Percentiles rank a stretch among this genome's conserved stretches.
Evolutionary conservation across 2,113 vertebrate genomes (phyloP).

Genomic region (Trogon surrucura): DNA sequence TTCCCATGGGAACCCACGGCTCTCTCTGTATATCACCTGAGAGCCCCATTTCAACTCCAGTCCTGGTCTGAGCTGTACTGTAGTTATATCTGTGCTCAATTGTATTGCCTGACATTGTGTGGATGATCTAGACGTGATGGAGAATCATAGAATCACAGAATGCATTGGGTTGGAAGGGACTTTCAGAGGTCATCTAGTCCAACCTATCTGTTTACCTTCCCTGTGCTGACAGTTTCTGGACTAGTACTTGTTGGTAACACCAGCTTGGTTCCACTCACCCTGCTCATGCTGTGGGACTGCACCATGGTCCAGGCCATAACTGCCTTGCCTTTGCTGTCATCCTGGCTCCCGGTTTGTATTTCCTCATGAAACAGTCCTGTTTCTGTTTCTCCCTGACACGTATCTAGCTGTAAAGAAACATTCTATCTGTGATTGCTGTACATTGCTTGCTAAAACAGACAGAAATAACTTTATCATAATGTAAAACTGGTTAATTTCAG

Average conservation of each 20-base stretch:
- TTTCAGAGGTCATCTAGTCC: too few relatives aligned
- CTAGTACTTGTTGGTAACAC: background rate
- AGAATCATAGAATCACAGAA: too few relatives aligned
- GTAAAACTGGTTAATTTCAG: background rate
- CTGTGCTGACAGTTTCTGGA: background rate
- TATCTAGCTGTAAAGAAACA: background rate
- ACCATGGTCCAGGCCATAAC: fast-evolving
- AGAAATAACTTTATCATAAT: background rate
- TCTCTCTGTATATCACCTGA: fast-evolving
- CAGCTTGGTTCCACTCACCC: fast-evolving
- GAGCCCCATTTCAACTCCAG: background rate
- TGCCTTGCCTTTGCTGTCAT: background rate
- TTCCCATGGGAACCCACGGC: fast-evolving
- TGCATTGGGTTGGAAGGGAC: too few relatives aligned
- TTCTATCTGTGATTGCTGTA: background rate
- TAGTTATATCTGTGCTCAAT: background rate
- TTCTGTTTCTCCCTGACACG: background rate
- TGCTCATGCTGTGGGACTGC: background rate
- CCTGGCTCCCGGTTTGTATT: background rate
- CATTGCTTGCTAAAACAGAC: background rate
- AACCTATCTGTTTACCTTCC: background rate
- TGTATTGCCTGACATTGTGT: background rate
- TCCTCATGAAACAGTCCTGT: background rate
- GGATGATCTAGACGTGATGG: background rate
- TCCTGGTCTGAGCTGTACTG: background rate